Conservation (phyloP, 2,888 invertebrate genomes). For the Cryptus armator region DNA sequence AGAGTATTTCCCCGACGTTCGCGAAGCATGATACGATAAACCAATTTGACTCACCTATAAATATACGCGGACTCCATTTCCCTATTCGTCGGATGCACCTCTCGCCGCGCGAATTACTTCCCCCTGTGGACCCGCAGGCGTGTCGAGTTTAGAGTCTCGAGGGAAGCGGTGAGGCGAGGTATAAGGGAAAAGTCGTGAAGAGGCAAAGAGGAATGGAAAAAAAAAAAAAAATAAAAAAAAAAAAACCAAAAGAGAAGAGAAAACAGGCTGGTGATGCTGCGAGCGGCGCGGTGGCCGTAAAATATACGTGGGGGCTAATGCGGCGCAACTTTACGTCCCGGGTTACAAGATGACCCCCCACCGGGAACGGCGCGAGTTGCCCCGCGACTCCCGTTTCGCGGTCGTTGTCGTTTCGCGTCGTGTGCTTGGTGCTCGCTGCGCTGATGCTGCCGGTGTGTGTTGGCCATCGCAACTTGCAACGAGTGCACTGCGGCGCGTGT, state of each 20-base stretch:
- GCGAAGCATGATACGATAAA: neutral
- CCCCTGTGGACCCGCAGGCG: constrained; percentile 47
- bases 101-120: constrained; percentile 56
- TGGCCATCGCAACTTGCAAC: constrained; percentile 38
- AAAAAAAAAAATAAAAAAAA: too few species aligned
- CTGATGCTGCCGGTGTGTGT: constrained; percentile 27
- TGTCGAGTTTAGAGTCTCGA: constrained; percentile 22
- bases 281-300: constrained; percentile 75
- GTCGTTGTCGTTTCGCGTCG: constrained; percentile 61
- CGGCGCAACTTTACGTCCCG: constrained; percentile 78
- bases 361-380: constrained; percentile 61
- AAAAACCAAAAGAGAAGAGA: constrained; percentile 16
- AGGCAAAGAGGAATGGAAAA: constrained; percentile 39
- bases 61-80: neutral
- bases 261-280: constrained; percentile 43
- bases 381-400: constrained; percentile 58
- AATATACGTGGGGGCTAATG: constrained; percentile 80
- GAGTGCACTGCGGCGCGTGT: constrained; percentile 48
- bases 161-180: constrained; percentile 1
- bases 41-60: constrained; percentile 17
- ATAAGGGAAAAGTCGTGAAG: constrained; percentile 19
- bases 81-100: neutral
- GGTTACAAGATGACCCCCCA: constrained; percentile 77
- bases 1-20: neutral
- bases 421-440: constrained; percentile 52